Base-by-base conservation (phyloP, 2,113 vertebrate species). In the Scomber scombrus region DNA sequence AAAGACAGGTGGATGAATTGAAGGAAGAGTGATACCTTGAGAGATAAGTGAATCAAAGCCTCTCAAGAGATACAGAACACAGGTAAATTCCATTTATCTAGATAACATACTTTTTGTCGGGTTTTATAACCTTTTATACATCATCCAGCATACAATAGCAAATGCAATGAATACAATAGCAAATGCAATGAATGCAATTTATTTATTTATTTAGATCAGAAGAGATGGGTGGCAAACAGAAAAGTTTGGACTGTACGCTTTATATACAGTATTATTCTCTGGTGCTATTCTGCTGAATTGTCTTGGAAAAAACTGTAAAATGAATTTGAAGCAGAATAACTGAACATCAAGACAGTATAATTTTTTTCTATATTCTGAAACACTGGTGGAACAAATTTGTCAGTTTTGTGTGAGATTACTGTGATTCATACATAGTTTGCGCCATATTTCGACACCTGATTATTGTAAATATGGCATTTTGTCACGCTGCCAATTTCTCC, bases 1-100 rank as follows among this genome's bases (percentile, higher is more conserved):
- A 74, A 75, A 62, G 61, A 70, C 57, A 64, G 62, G 67, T 81
- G 80, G 78, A 87, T 81, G 45, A 71, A 78, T 57, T 81, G 75
- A 75, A 74, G 69, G 56, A 88, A 80, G 66, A 88, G n/a, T 67
- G 71, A 90, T 85, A 81, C 50, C 65, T 34, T 58, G 46, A 68
- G 18, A 71, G 75, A 75, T 68, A 70, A 81, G 75, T 71, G 78
- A 83, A 74, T 63, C 65, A 82, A 71, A 76, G 58, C 52, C 29
- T 61, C 66, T 62, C 69, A 16, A 78, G 58, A 69, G 21, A 80
- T 71, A 80, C 72, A 71, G 47, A 52, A 14, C 0, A 16, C 26
- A 13, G 45, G 60, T 67, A 55, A 79, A 75, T 88, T 82, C 23
- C 49, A 81, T 85, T 79, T 66, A 78, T 70, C 60, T 71, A 29